phyloP scores from a whole-genome alignment of 2,113 vertebrate species.

The Halichoerus grypus region DNA sequence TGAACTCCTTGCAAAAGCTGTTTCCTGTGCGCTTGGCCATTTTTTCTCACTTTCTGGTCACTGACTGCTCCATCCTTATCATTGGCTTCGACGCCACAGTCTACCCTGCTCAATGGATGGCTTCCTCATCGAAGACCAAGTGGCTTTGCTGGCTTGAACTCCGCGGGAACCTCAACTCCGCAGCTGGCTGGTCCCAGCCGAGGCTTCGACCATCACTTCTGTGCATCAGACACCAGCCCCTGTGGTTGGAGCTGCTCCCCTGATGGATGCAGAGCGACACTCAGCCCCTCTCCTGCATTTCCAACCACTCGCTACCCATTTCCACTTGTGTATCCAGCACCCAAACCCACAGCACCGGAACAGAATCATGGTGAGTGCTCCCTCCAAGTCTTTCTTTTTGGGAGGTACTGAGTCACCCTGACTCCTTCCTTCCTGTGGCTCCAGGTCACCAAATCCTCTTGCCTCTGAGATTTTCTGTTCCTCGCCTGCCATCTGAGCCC shows the following conservation, averaged over 20 bases:
- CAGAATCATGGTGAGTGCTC: neutral
- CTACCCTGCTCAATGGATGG: neutral
- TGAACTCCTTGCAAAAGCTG: neutral
- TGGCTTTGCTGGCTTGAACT: neutral
- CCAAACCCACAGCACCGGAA: neutral
- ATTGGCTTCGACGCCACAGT: neutral
- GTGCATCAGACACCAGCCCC: neutral
- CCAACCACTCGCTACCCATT: accelerated
- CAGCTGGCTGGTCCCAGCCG: neutral
- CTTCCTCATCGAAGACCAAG: too few relatives aligned
- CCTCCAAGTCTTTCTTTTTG: neutral
- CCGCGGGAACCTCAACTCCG: neutral
- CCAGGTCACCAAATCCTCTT: neutral
- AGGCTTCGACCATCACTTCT: neutral
- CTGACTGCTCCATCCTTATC: neutral
- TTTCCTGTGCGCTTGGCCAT: neutral
- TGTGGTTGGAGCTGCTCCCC: accelerated
- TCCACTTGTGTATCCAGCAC: accelerated
- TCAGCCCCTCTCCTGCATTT: neutral
- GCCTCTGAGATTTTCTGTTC: neutral
- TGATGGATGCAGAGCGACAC: neutral
- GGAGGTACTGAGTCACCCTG: too few relatives aligned
- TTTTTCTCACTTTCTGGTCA: neutral
- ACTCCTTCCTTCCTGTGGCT: neutral
- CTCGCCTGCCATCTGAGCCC: neutral